These are phyloP conservation scores for Phenganax marumi DNA, from an alignment of 92 coral and sea anemone species.

Conservation along the genomic window DNA sequence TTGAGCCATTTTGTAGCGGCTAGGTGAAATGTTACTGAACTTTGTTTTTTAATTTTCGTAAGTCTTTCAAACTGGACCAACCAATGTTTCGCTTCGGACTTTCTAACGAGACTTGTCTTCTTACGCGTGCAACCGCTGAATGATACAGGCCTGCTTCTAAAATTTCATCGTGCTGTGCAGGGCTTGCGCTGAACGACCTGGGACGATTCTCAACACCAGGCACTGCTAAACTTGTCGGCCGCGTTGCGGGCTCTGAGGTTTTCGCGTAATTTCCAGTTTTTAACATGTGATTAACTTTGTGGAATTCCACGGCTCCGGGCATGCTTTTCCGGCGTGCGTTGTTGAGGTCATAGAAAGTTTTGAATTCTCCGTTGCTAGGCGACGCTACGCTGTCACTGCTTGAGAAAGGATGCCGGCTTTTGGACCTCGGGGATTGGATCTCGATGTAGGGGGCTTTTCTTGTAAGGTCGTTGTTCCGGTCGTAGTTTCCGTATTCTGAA, in stretches of 20 bases:
- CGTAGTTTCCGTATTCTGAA: neutral
- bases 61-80: constrained; percentile 40
- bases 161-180: neutral
- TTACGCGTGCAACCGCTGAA: neutral
- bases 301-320: constrained; percentile 41
- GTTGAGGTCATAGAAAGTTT: constrained; percentile 11
- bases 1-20: neutral
- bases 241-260: neutral
- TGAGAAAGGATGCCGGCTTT: neutral
- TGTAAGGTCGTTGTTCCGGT: constrained; percentile 13
- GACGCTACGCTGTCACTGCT: constrained; percentile 29
- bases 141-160: neutral
- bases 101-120: constrained; percentile 29
- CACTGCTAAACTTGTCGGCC: constrained; percentile 25
- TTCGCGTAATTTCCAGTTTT: neutral
- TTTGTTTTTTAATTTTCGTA: constrained; percentile 28
- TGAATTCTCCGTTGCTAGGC: constrained; percentile 24
- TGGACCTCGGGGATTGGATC: neutral
- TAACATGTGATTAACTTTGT: constrained; percentile 17
- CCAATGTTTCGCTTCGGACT: constrained; percentile 16
- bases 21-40: neutral
- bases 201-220: constrained; percentile 26
- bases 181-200: constrained; percentile 32
- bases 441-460: constrained; percentile 22
- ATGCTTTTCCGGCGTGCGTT: constrained; percentile 39